These are phyloP conservation scores for Prosopocoilus inquinatus DNA, from an alignment of 2,888 invertebrate species.

Conservation along the genomic window DNA sequence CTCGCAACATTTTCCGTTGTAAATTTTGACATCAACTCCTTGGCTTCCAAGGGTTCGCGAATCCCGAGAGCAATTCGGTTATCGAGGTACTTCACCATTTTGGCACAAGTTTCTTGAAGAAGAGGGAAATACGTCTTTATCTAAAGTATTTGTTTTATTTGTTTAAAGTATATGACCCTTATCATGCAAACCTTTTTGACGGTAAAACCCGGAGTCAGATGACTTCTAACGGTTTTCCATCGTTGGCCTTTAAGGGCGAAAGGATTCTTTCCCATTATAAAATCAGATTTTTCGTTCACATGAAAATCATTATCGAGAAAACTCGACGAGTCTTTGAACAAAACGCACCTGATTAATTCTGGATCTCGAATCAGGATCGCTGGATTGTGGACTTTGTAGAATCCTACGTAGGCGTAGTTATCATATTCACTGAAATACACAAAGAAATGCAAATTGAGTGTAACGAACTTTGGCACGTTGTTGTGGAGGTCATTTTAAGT, in stretches of 20 bases:
- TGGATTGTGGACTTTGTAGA: slow-evolving; percentile 38
- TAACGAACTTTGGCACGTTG: no score
- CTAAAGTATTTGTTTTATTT: slow-evolving; percentile 26
- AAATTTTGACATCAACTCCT: slow-evolving; percentile 44
- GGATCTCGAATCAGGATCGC: slow-evolving; percentile 40
- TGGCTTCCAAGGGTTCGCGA: slow-evolving; percentile 41
- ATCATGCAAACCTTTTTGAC: slow-evolving; percentile 45
- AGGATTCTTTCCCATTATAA: slow-evolving; percentile 50
- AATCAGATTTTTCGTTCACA: slow-evolving; percentile 48
- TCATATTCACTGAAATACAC: slow-evolving; percentile 36
- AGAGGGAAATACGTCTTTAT: slow-evolving; percentile 53
- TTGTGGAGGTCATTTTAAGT: no score
- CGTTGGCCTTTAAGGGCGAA: slow-evolving; percentile 50
- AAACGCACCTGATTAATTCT: slow-evolving; percentile 41
- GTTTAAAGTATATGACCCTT: background rate
- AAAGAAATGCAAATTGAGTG: background rate
- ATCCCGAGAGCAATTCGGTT: slow-evolving; percentile 21
- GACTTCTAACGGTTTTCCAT: slow-evolving; percentile 53
- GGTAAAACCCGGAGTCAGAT: slow-evolving; percentile 54
- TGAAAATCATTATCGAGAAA: slow-evolving; percentile 45
- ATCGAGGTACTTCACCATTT: slow-evolving; percentile 47
- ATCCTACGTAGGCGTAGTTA: slow-evolving; percentile 39
- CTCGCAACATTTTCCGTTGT: slow-evolving; percentile 48
- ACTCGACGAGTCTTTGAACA: slow-evolving; percentile 40
- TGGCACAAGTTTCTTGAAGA: slow-evolving; percentile 48